A percentile compares a stretch with the other conserved stretches of the same genome.
phyloP scores from a whole-genome alignment of 2,113 vertebrate genomes.

The Mustelus asterias region DNA sequence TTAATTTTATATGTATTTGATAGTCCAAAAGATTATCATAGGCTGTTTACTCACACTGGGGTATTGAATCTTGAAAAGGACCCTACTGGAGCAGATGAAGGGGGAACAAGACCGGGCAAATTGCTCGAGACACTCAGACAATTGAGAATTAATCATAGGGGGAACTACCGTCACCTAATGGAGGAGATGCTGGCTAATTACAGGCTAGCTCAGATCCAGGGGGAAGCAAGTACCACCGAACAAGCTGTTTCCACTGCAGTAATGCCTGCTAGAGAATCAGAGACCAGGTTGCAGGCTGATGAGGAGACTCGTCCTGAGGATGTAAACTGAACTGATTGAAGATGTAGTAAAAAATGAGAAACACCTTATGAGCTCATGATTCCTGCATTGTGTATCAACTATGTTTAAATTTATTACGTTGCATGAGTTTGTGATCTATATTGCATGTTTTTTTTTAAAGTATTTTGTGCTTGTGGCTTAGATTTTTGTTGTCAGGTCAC shows the following conservation, averaged over 20 bases:
- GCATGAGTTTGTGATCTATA: conserved; percentile 20
- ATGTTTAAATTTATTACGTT: conserved; percentile 18
- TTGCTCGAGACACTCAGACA: conserved; percentile 93
- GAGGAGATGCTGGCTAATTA: conserved; percentile 87
- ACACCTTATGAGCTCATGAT: neutral
- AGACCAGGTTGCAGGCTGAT: conserved; percentile 50
- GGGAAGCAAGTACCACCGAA: conserved; percentile 54
- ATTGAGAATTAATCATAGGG: conserved; percentile 95
- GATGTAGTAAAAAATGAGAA: conserved; percentile 53
- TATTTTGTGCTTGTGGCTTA: conserved; percentile 25
- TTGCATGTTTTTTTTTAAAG: conserved; percentile 14
- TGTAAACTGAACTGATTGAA: conserved; percentile 51
- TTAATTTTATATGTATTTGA: conserved; percentile 9
- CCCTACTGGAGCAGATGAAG: conserved; percentile 63
- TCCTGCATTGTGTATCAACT: conserved; percentile 28
- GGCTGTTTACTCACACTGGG: conserved; percentile 70
- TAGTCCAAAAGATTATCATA: conserved; percentile 42
- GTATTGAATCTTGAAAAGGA: conserved; percentile 81
- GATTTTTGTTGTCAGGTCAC: conserved; percentile 15
- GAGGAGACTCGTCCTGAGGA: conserved; percentile 51
- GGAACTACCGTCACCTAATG: conserved; percentile 90
- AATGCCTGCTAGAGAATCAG: conserved; percentile 43
- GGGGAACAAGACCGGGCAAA: conserved; percentile 72
- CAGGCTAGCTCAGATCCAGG: conserved; percentile 69
- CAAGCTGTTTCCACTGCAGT: conserved; percentile 52